phyloP scores from a whole-genome alignment of 2,113 vertebrate species.

The Hyperopisus bebe region DNA sequence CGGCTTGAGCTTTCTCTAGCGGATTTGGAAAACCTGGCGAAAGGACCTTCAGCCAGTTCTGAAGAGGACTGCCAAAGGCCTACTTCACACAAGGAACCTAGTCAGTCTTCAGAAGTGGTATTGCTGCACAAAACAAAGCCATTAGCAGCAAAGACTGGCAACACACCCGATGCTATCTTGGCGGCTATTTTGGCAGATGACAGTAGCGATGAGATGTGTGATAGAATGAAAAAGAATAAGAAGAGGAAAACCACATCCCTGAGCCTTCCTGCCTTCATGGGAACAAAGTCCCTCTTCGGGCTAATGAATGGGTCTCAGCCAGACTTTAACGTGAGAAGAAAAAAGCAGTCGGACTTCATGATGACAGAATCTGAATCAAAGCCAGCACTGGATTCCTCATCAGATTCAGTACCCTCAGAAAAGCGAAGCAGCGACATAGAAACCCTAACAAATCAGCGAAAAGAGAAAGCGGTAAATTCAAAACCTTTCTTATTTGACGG shows the following conservation, averaged over 20 bases:
- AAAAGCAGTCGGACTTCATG: not conserved
- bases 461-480: not conserved
- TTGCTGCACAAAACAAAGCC: not conserved
- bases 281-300: conserved; percentile 56
- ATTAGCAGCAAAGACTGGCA: conserved; percentile 40
- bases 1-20: conserved; percentile 66
- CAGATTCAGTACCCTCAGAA: not conserved
- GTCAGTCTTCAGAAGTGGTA: not conserved
- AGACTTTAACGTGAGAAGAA: conserved; percentile 17
- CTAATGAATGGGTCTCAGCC: not conserved
- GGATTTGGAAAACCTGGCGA: conserved; percentile 68
- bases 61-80: conserved; percentile 26
- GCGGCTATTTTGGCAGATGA: conserved; percentile 66
- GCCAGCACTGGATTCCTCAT: not conserved
- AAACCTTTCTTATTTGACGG: not conserved
- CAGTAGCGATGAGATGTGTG: conserved; percentile 36
- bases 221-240: conserved; percentile 43
- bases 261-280: conserved; percentile 70
- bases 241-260: conserved; percentile 26
- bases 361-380: not conserved
- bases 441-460: not conserved
- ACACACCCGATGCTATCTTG: conserved; percentile 74
- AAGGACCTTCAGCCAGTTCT: conserved; percentile 26
- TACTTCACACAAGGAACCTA: not conserved
- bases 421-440: conserved; percentile 3